A percentile compares a stretch with the other conserved stretches of the same genome.
These are phyloP conservation scores for Indicator indicator DNA, from an alignment of 2,113 vertebrate genomes.

Conservation along the genomic window DNA sequence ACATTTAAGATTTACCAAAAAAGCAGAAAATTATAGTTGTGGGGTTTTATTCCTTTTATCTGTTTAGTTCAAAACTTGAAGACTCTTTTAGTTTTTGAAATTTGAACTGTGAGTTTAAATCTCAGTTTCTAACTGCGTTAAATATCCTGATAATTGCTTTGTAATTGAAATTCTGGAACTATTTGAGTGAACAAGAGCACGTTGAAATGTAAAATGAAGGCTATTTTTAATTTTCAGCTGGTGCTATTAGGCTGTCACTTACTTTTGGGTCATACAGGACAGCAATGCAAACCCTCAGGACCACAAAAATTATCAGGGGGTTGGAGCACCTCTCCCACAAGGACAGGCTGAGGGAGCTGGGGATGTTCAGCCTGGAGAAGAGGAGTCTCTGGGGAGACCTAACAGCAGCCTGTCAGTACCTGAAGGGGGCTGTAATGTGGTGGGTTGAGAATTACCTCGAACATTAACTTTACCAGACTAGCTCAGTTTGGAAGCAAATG, in stretches of 20 bases:
- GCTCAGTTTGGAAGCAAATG: too few relatives aligned
- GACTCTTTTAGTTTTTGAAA: rapidly evolving
- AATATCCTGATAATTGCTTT: background rate
- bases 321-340: too few relatives aligned
- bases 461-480: too few relatives aligned
- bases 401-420: too few relatives aligned
- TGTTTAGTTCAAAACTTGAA: background rate
- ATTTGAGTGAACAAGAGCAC: background rate
- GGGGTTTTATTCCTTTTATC: background rate
- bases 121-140: background rate
- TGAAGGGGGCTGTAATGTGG: too few relatives aligned
- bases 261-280: background rate
- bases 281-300: background rate
- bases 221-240: background rate
- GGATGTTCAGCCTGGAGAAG: too few relatives aligned
- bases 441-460: too few relatives aligned
- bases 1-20: background rate
- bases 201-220: background rate
- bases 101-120: background rate
- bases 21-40: background rate
- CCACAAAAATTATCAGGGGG: too few relatives aligned
- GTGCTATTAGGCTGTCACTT: background rate
- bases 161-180: background rate
- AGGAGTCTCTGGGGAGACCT: too few relatives aligned
- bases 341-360: too few relatives aligned